Percentiles rank a stretch among this genome's conserved stretches.
These are phyloP conservation scores for Pseudobourletiella spinata DNA, from an alignment of 1,140 invertebrate species.

Conservation along the genomic window DNA sequence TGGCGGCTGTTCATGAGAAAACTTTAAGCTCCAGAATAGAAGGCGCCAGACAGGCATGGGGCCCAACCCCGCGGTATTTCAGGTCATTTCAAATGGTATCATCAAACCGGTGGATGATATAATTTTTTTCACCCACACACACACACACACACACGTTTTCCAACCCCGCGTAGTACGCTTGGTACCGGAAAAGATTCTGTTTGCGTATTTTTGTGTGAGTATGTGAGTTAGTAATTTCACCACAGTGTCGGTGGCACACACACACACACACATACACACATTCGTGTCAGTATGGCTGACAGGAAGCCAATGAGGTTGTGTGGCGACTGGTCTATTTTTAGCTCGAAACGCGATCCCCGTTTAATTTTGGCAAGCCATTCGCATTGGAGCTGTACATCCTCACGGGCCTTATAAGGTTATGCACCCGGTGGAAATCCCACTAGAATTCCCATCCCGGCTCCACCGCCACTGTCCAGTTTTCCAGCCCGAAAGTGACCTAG, in stretches of 20 bases:
- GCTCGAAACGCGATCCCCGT: constrained; percentile 34
- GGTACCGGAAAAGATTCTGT: not conserved
- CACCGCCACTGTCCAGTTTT: too few species aligned
- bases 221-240: too few species aligned
- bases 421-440: not conserved
- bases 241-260: too few species aligned
- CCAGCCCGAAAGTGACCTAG: too few species aligned
- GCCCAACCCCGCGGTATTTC: not conserved
- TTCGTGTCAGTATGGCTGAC: not conserved
- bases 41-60: too few species aligned
- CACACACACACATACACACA: not conserved
- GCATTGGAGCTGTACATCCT: constrained; percentile 18
- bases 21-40: too few species aligned
- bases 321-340: constrained; percentile 29
- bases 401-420: constrained; percentile 32
- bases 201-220: not conserved
- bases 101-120: too few species aligned
- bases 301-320: not conserved
- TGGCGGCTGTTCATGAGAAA: too few species aligned
- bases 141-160: too few species aligned
- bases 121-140: too few species aligned
- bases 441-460: too few species aligned
- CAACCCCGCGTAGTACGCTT: not conserved
- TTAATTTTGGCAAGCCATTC: constrained; percentile 35
- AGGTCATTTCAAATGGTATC: not conserved